Conservation (phyloP, 2,888 invertebrate species). For the Nomada ferruginata region DNA sequence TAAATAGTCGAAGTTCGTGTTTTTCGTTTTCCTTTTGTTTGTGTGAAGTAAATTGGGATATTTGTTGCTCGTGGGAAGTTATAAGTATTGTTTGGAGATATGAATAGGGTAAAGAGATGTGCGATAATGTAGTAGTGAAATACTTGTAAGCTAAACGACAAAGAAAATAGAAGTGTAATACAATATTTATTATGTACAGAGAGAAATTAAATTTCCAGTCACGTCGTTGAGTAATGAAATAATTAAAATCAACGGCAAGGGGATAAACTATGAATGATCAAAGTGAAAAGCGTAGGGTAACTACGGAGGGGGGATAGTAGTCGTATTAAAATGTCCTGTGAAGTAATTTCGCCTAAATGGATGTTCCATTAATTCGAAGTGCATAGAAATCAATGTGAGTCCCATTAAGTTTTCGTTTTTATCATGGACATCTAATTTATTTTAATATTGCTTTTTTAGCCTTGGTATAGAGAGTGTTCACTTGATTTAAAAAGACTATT, state of each 20-base stretch:
- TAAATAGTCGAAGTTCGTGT: background rate
- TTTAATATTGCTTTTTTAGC: background rate
- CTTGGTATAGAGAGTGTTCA: no score
- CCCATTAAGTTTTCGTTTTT: background rate
- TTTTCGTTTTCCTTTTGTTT: background rate
- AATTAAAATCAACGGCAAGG: background rate
- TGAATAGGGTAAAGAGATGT: no score
- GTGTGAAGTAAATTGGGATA: background rate
- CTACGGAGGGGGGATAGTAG: background rate
- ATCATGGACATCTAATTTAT: background rate
- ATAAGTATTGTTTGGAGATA: background rate
- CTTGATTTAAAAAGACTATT: no score
- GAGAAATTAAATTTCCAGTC: background rate
- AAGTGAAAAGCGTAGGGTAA: no score
- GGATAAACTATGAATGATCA: background rate
- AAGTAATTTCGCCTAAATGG: conserved; percentile 11
- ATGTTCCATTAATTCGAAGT: conserved; percentile 22
- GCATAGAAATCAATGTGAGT: conserved; percentile 11
- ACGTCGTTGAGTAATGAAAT: no score
- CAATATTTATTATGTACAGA: no score
- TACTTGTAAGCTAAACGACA: no score
- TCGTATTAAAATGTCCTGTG: conserved; percentile 1
- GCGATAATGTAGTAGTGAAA: no score
- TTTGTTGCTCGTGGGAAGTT: no score
- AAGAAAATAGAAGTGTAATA: no score